A percentile compares a stretch with the other conserved stretches of the same genome.
Conservation (phyloP, 2,888 invertebrate species). For the Watsonalla cultraria region DNA sequence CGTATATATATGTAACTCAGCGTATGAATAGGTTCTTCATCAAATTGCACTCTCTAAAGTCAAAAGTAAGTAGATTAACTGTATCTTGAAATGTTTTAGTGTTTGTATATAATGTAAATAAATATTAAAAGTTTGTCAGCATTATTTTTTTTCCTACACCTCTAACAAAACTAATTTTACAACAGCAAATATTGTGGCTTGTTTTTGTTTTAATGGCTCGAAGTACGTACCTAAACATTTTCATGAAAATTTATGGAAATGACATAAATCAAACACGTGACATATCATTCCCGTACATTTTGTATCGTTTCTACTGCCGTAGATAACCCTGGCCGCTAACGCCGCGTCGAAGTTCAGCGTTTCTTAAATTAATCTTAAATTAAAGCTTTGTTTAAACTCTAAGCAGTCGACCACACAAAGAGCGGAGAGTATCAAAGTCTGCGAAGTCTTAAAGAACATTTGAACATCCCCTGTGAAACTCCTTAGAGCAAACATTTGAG, state of each 20-base stretch:
- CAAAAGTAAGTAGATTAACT: constrained; percentile 7
- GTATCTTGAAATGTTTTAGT: constrained; percentile 20
- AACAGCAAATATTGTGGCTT: neutral
- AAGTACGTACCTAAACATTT: too few species aligned
- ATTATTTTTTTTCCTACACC: neutral
- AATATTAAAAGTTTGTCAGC: constrained; percentile 21
- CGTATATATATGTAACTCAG: neutral
- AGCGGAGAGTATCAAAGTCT: neutral
- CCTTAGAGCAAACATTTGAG: too few species aligned
- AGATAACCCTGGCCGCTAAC: too few species aligned
- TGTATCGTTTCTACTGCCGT: too few species aligned
- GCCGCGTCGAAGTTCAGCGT: too few species aligned
- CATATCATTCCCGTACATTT: too few species aligned
- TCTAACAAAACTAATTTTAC: neutral
- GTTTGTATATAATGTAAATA: constrained; percentile 46
- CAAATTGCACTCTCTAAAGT: neutral
- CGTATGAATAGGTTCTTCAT: neutral
- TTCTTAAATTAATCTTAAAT: too few species aligned
- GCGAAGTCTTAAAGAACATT: neutral
- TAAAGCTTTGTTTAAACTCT: neutral
- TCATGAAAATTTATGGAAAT: too few species aligned
- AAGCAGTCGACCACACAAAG: neutral
- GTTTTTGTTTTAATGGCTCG: too few species aligned
- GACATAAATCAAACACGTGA: too few species aligned
- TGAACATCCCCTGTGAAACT: neutral